Evolutionary conservation across 53 echinoderm and acorn worm genomes (phyloP).

Genomic region (Henricia sp.): DNA sequence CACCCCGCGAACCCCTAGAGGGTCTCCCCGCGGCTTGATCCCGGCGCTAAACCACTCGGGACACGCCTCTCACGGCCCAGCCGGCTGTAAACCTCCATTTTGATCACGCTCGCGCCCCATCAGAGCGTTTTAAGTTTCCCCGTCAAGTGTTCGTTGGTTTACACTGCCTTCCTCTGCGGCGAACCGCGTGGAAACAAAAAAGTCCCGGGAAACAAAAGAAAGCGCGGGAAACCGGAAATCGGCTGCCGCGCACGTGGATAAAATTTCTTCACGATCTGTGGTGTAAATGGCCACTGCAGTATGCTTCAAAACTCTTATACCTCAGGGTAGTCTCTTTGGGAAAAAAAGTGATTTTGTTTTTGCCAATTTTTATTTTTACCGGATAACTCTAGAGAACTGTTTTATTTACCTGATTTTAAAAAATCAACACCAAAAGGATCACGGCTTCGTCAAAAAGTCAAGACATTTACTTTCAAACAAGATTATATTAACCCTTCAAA

Average conservation of each 20-base stretch:
- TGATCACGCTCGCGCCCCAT: slow-evolving; percentile 37
- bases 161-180: no score
- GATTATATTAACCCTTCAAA: no score
- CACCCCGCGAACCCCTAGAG: neutral
- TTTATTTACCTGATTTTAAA: no score
- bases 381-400: no score
- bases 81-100: neutral
- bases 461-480: no score
- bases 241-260: slow-evolving; percentile 23
- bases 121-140: slow-evolving; percentile 34
- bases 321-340: neutral
- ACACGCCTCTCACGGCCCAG: neutral
- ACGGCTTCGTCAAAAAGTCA: no score
- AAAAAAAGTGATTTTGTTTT: no score
- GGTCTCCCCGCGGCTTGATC: neutral
- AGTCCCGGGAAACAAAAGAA: neutral
- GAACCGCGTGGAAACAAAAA: slow-evolving; percentile 1
- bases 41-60: neutral
- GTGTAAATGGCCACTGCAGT: neutral
- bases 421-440: no score
- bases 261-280: slow-evolving; percentile 17
- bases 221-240: slow-evolving; percentile 14
- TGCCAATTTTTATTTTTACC: no score
- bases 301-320: neutral
- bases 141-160: slow-evolving; percentile 31